Percentiles rank a stretch among this genome's conserved stretches.
Conservation (phyloP, 2,888 invertebrate genomes). For the Hipparchia semele region DNA sequence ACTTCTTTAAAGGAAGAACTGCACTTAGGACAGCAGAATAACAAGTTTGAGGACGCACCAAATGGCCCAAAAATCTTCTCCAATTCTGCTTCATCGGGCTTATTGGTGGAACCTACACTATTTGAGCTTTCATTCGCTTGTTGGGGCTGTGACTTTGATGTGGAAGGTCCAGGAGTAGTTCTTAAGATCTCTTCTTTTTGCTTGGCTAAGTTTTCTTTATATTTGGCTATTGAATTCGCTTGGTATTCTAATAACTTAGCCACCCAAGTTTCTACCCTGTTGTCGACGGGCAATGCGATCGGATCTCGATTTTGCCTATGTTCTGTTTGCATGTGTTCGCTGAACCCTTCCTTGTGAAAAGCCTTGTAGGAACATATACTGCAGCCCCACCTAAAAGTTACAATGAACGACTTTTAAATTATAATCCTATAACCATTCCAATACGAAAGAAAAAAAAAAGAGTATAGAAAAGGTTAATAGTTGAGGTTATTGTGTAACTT, state of each 20-base stretch:
- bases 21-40: constrained; percentile 69
- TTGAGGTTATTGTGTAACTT: too few species aligned
- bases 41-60: constrained; percentile 51
- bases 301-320: constrained; percentile 68
- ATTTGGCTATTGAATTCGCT: constrained; percentile 52
- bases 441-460: background rate
- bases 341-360: constrained; percentile 79
- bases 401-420: background rate
- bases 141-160: constrained; percentile 17
- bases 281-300: constrained; percentile 66
- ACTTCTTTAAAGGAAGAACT: constrained; percentile 52
- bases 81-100: constrained; percentile 48
- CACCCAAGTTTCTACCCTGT: constrained; percentile 81
- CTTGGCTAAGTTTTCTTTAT: constrained; percentile 53
- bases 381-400: constrained; percentile 82
- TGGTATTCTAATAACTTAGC: constrained; percentile 60
- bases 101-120: constrained; percentile 1
- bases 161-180: constrained; percentile 38
- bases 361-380: constrained; percentile 82
- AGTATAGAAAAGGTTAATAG: background rate
- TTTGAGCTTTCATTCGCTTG: background rate
- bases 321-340: constrained; percentile 78
- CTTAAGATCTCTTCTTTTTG: constrained; percentile 50
- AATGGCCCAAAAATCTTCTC: constrained; percentile 62
- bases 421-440: background rate